These are phyloP conservation scores for Myotis lucifugus DNA, from an alignment of 2,113 vertebrate species.

Conservation along the genomic window DNA sequence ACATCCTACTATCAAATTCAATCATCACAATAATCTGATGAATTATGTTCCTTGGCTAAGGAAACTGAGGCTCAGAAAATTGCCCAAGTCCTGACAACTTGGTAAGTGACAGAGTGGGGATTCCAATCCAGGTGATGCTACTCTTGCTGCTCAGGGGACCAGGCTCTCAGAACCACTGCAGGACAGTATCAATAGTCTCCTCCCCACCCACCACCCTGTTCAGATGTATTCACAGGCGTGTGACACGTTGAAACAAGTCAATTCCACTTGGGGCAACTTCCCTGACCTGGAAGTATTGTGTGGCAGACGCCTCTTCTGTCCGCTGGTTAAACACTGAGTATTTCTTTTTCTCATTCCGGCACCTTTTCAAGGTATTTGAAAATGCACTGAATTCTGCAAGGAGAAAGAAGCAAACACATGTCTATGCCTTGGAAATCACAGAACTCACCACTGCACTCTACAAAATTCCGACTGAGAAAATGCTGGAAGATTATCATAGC, in stretches of 20 bases:
- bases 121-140: background rate
- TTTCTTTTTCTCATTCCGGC: conserved; percentile 60
- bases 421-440: background rate
- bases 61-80: background rate
- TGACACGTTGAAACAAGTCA: background rate
- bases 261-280: background rate
- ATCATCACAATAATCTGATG: background rate
- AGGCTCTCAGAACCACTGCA: background rate
- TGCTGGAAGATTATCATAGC: background rate
- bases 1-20: background rate
- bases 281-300: conserved; percentile 85
- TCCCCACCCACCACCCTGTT: background rate
- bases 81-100: background rate
- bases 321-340: conserved; percentile 74
- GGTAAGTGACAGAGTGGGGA: background rate
- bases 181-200: too few relatives aligned
- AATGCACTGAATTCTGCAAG: conserved; percentile 83
- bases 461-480: conserved; percentile 24
- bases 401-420: conserved; percentile 44
- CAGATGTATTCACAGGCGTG: background rate
- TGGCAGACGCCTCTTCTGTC: conserved; percentile 78
- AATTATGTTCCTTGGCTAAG: background rate
- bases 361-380: conserved; percentile 77
- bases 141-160: background rate
- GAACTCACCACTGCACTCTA: background rate